phyloP scores from a whole-genome alignment of 2,797 vertebrate species.

The Cynopterus sphinx region DNA sequence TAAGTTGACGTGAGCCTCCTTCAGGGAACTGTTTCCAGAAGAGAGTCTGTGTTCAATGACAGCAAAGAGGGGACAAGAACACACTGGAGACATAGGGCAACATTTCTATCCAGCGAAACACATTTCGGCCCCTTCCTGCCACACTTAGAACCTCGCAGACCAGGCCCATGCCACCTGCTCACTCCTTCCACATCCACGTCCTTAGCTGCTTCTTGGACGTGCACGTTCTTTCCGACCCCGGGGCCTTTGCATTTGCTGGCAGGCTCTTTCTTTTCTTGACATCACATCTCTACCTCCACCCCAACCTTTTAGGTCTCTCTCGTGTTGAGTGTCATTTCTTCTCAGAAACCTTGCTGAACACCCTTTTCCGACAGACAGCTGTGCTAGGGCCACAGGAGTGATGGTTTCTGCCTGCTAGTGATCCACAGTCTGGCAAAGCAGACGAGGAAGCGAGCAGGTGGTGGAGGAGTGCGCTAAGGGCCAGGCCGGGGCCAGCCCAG shows the following conservation, averaged over 20 bases:
- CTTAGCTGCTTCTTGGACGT: not conserved
- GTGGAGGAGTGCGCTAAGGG: not conserved
- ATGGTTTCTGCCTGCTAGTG: not conserved
- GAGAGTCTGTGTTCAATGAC: not conserved
- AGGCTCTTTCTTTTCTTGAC: not conserved
- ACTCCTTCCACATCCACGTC: not conserved
- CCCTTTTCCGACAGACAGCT: not conserved
- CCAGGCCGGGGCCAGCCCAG: not conserved
- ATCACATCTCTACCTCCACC: not conserved
- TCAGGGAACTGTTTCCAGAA: not conserved
- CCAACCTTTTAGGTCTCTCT: not conserved
- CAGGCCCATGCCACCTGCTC: not conserved
- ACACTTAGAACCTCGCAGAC: not conserved
- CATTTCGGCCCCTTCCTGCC: not conserved
- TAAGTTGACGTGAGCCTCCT: not conserved
- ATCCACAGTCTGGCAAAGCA: not conserved
- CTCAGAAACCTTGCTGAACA: not conserved
- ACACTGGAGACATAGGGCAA: not conserved
- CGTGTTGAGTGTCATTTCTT: not conserved
- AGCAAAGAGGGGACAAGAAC: not conserved
- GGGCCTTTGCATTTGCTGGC: not conserved
- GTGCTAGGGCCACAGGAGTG: not conserved
- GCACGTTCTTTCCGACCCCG: not conserved
- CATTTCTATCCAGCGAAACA: not conserved
- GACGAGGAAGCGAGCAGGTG: not conserved